phyloP scores from a whole-genome alignment of 2,797 vertebrate genomes.

The Anguilla megastoma region DNA sequence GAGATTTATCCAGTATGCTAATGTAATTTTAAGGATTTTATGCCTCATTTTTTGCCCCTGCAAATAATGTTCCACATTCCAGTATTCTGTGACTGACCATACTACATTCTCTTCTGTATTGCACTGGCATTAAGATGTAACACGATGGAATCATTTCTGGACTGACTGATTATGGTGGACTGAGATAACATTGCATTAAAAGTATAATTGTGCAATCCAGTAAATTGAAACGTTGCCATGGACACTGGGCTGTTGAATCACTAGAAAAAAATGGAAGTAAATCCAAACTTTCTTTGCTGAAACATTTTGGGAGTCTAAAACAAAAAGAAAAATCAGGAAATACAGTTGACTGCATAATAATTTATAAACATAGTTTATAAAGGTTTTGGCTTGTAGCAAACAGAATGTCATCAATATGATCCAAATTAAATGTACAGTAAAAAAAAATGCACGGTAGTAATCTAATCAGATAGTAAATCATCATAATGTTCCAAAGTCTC shows the following conservation, averaged over 20 bases:
- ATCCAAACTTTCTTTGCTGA: not conserved
- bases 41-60: not conserved
- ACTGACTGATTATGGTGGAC: not conserved
- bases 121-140: not conserved
- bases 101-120: not conserved
- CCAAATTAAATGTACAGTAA: not conserved
- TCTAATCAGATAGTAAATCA: not conserved
- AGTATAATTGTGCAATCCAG: not conserved
- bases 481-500: not conserved
- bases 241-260: not conserved
- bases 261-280: not conserved
- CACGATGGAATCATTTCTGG: not conserved
- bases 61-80: not conserved
- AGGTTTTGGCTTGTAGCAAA: not conserved
- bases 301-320: not conserved
- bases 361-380: not conserved
- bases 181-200: not conserved
- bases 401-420: not conserved
- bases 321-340: not conserved
- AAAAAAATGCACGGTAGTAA: not conserved
- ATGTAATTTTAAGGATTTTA: slow-evolving; percentile 10
- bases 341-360: not conserved
- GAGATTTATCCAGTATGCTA: not conserved
- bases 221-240: not conserved
- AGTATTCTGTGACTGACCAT: not conserved